phyloP scores from a whole-genome alignment of 2,113 vertebrate species.

The Pseudorhombus dupliciocellatus region DNA sequence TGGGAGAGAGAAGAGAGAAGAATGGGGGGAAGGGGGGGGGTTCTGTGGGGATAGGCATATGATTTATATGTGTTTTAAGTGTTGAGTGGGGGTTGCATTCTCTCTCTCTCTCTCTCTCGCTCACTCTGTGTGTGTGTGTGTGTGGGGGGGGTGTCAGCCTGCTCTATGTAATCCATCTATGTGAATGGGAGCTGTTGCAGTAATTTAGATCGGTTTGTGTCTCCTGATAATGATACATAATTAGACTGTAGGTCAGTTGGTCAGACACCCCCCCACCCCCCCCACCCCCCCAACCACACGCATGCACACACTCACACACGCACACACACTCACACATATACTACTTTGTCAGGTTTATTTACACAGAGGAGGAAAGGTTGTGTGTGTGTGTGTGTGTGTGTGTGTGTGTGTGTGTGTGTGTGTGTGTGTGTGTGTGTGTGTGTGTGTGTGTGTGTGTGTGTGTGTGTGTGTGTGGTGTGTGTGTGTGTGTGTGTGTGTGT shows the following conservation, averaged over 20 bases:
- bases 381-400: not conserved
- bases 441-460: constrained; percentile 1
- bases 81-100: constrained; percentile 57
- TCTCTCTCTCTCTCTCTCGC: constrained; percentile 8
- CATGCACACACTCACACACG: not conserved
- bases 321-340: not conserved
- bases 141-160: constrained; percentile 37
- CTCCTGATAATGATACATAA: constrained; percentile 80
- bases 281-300: constrained; percentile 7
- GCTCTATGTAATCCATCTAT: constrained; percentile 74
- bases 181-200: constrained; percentile 78
- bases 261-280: constrained; percentile 66
- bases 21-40: not conserved
- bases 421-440: too few species aligned
- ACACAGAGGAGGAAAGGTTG: not conserved
- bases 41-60: constrained; percentile 57
- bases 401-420: too few species aligned
- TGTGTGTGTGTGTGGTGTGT: constrained; percentile 14
- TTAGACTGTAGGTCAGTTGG: constrained; percentile 80
- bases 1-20: not conserved
- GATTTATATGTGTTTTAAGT: constrained; percentile 78
- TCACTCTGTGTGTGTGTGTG: constrained; percentile 6
- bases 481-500: not conserved
- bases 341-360: not conserved
- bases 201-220: constrained; percentile 79